These are phyloP conservation scores for Balaeniceps rex DNA, from an alignment of 2,113 vertebrate species.

Conservation along the genomic window DNA sequence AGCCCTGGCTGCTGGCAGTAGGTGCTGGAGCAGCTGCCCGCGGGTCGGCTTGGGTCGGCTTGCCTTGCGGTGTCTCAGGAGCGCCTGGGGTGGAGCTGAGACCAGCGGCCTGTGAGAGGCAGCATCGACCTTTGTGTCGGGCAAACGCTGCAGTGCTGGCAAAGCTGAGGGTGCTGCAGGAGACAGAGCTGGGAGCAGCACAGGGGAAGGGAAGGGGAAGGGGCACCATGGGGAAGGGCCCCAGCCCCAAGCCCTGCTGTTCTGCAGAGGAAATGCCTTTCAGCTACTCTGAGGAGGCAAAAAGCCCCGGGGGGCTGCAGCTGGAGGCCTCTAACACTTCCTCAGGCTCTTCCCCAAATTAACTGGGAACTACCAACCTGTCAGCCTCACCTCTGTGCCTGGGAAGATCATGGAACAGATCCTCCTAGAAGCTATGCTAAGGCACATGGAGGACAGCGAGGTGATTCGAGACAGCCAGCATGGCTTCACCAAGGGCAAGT, in stretches of 20 bases:
- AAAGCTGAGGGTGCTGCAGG: neutral
- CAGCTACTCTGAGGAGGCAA: neutral
- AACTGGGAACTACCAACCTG: too few species aligned
- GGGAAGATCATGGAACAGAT: too few species aligned
- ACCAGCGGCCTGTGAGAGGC: neutral
- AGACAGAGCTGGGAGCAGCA: neutral
- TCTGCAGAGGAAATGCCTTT: neutral
- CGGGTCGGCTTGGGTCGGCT: too few species aligned
- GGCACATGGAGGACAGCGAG: too few species aligned
- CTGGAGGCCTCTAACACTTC: accelerated
- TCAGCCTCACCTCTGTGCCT: too few species aligned
- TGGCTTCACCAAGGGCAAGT: too few species aligned
- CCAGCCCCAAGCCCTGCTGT: accelerated
- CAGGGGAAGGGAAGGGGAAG: too few species aligned
- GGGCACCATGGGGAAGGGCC: neutral
- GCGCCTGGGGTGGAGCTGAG: neutral
- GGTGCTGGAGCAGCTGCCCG: neutral
- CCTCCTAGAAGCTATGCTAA: too few species aligned
- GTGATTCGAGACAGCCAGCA: too few species aligned
- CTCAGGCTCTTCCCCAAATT: neutral
- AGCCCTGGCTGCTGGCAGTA: neutral
- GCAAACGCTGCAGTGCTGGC: too few species aligned
- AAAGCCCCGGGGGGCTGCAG: accelerated
- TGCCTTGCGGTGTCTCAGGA: too few species aligned
- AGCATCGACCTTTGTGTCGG: too few species aligned